Conservation (phyloP, 2,113 vertebrate genomes). For the Eptesicus fuscus region DNA sequence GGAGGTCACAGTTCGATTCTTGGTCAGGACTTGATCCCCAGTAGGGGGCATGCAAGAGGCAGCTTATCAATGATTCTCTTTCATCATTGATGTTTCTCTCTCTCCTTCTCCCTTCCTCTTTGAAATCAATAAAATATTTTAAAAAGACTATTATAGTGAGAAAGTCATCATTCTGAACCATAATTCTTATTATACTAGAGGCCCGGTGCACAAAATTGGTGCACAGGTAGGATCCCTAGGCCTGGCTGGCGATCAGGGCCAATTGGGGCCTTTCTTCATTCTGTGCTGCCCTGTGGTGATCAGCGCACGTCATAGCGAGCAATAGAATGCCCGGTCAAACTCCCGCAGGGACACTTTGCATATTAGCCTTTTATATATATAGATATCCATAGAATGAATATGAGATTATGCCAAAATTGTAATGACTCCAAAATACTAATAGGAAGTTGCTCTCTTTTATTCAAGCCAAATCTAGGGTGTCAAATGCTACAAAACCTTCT, state of each 20-base stretch:
- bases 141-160: not conserved
- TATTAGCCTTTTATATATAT: too few relatives aligned
- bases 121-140: not conserved
- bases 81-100: not conserved
- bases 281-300: too few relatives aligned
- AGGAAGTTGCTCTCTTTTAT: not conserved
- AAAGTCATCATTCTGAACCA: not conserved
- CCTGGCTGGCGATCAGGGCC: too few relatives aligned
- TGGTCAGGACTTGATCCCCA: not conserved
- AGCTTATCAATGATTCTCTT: not conserved
- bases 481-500: not conserved
- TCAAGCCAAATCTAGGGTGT: not conserved
- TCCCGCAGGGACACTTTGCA: too few relatives aligned
- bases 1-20: not conserved
- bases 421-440: not conserved
- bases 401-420: not conserved
- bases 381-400: not conserved
- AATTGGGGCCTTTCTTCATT: too few relatives aligned
- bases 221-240: too few relatives aligned
- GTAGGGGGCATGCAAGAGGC: not conserved
- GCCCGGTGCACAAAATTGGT: too few relatives aligned
- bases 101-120: not conserved
- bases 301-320: too few relatives aligned
- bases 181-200: not conserved
- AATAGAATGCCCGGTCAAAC: too few relatives aligned